phyloP scores from a whole-genome alignment of 2,113 vertebrate genomes.

The Condylura cristata region DNA sequence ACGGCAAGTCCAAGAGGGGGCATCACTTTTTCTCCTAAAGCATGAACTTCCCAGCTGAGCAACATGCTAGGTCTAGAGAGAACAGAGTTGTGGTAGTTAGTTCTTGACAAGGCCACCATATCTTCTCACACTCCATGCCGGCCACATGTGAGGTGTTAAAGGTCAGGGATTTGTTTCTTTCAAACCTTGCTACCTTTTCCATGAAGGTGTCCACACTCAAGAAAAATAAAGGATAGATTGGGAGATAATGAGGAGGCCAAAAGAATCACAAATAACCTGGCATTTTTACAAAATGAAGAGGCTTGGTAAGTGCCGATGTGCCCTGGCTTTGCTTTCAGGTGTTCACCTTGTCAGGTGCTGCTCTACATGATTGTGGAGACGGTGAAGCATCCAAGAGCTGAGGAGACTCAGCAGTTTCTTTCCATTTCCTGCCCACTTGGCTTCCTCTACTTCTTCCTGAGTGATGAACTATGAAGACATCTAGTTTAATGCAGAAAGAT shows the following conservation, averaged over 20 bases:
- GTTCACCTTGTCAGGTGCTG: background rate
- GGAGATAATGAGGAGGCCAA: background rate
- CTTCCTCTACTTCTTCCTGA: background rate
- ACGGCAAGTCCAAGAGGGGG: background rate
- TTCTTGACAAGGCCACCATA: background rate
- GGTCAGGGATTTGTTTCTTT: constrained; percentile 9
- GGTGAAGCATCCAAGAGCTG: background rate
- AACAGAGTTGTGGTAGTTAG: background rate
- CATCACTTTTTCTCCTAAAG: background rate
- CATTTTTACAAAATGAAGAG: constrained; percentile 25
- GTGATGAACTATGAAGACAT: background rate
- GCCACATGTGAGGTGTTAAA: background rate
- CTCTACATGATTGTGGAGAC: background rate
- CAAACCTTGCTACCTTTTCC: background rate
- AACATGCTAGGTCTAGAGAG: background rate
- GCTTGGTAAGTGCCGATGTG: background rate
- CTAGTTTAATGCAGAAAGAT: background rate
- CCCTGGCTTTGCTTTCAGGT: constrained; percentile 17
- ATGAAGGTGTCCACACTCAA: background rate
- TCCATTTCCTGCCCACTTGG: background rate
- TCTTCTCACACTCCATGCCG: background rate
- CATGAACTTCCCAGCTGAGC: background rate
- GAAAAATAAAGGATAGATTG: background rate
- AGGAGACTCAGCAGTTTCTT: background rate
- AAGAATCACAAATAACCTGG: background rate